A percentile compares a stretch with the other conserved stretches of the same genome.
phyloP scores from a whole-genome alignment of 1,140 invertebrate species.

The Scaptomyza montana region DNA sequence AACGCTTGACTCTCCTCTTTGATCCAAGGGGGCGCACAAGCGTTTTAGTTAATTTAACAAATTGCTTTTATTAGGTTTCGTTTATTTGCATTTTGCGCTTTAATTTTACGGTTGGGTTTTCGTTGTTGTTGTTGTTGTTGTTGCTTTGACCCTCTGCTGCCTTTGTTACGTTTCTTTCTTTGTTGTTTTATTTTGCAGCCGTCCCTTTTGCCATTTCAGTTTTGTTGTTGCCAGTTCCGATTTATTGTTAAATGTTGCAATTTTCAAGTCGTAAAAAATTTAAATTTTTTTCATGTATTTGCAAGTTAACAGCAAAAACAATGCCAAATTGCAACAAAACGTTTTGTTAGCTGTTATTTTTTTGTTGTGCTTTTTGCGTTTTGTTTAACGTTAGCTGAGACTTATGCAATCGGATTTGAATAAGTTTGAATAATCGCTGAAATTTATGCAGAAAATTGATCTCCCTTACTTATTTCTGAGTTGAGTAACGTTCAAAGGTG shows the following conservation, averaged over 20 bases:
- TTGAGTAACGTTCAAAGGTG: slow-evolving; percentile 4
- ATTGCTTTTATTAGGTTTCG: slow-evolving; percentile 83
- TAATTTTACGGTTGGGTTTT: slow-evolving; percentile 71
- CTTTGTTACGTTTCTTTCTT: slow-evolving; percentile 48
- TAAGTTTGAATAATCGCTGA: slow-evolving; percentile 48
- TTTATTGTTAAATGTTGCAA: slow-evolving; percentile 72
- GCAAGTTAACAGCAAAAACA: slow-evolving; percentile 27
- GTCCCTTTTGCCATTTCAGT: slow-evolving; percentile 6
- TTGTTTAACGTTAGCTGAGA: slow-evolving; percentile 40
- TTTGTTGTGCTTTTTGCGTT: slow-evolving; percentile 9
- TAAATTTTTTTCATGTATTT: slow-evolving; percentile 44
- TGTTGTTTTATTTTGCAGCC: slow-evolving; percentile 44
- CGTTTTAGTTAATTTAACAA: slow-evolving; percentile 80
- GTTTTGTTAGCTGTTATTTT: slow-evolving; percentile 29
- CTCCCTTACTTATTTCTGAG: slow-evolving; percentile 19
- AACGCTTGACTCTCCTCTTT: background rate
- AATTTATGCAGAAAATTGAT: slow-evolving; percentile 18
- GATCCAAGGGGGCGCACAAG: slow-evolving; percentile 19
- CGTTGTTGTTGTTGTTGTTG: slow-evolving; percentile 18
- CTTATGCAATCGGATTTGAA: slow-evolving; percentile 65
- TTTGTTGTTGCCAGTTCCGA: slow-evolving; percentile 26
- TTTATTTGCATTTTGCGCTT: slow-evolving; percentile 83
- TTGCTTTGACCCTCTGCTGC: slow-evolving; percentile 62
- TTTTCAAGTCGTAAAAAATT: slow-evolving; percentile 72
- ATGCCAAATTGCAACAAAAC: slow-evolving; percentile 59